Percentiles rank a stretch among this genome's conserved stretches.
Conservation (phyloP, 2,113 vertebrate genomes). For the Beaufortia kweichowensis region DNA sequence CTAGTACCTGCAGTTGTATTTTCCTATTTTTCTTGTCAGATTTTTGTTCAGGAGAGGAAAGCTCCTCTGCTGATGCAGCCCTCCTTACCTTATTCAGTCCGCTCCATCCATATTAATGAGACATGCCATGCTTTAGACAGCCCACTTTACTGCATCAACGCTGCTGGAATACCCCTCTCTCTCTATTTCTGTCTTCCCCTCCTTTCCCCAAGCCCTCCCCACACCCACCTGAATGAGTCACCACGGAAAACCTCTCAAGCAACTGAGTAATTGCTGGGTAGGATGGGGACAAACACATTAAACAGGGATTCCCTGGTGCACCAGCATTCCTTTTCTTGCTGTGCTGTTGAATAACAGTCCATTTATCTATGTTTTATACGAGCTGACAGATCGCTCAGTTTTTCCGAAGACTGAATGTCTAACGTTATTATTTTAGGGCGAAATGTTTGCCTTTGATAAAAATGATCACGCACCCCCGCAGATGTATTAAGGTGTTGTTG, state of each 20-base stretch:
- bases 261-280: slow-evolving; percentile 33
- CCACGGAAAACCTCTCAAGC: slow-evolving; percentile 45
- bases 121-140: slow-evolving; percentile 43
- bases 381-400: not conserved
- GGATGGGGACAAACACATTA: slow-evolving; percentile 36
- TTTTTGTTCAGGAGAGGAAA: slow-evolving; percentile 26
- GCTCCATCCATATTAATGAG: slow-evolving; percentile 52
- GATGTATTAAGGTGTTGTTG: not conserved
- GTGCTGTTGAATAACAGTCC: not conserved
- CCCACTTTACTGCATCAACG: slow-evolving; percentile 34
- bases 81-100: slow-evolving; percentile 37
- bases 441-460: slow-evolving; percentile 12
- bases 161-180: slow-evolving; percentile 44
- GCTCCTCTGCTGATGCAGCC: slow-evolving; percentile 36
- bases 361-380: not conserved
- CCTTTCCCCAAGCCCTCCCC: slow-evolving; percentile 21
- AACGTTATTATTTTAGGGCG: not conserved
- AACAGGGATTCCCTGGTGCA: slow-evolving; percentile 41
- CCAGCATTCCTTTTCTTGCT: not conserved
- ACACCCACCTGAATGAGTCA: slow-evolving; percentile 52
- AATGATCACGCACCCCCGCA: not conserved
- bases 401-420: not conserved
- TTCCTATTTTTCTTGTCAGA: slow-evolving; percentile 16
- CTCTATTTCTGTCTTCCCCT: not conserved
- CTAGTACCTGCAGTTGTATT: too few species aligned